phyloP scores from a whole-genome alignment of 2,797 vertebrate species.

The Smutsia gigantea region DNA sequence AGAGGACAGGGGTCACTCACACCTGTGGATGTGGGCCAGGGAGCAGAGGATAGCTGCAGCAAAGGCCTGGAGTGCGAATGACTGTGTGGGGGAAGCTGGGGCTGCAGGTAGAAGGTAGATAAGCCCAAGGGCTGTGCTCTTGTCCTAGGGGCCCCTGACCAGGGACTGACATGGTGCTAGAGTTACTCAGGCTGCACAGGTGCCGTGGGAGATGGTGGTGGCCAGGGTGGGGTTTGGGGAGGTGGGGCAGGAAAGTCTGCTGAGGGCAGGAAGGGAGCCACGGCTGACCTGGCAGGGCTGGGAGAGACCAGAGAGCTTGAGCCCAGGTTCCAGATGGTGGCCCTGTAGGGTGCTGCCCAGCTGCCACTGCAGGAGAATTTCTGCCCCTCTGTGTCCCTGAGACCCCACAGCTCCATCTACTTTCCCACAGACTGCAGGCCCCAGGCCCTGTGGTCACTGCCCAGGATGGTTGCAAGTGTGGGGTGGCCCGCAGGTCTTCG shows the following conservation, averaged over 20 bases:
- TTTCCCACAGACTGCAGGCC: not conserved
- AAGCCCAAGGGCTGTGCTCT: not conserved
- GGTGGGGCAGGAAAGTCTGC: too few relatives aligned
- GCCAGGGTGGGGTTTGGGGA: too few relatives aligned
- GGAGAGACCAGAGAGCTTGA: not conserved
- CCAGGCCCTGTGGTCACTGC: not conserved
- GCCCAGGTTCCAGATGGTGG: not conserved
- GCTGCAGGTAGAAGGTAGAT: not conserved
- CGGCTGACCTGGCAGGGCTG: not conserved
- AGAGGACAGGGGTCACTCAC: not conserved
- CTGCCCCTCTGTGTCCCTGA: not conserved
- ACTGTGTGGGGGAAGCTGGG: not conserved
- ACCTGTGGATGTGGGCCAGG: fast-evolving
- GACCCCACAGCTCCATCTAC: not conserved
- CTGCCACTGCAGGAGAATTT: not conserved
- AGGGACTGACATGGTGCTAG: not conserved
- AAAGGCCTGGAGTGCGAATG: too few relatives aligned
- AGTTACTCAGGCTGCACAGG: not conserved
- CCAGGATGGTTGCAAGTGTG: not conserved
- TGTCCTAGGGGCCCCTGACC: not conserved
- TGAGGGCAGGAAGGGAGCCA: not conserved
- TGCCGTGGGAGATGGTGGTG: not conserved
- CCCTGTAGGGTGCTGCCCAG: too few relatives aligned
- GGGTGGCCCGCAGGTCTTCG: not conserved
- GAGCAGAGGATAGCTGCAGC: not conserved